Base-by-base conservation (phyloP, 2,113 vertebrate genomes). In the Scytalopus superciliaris region DNA sequence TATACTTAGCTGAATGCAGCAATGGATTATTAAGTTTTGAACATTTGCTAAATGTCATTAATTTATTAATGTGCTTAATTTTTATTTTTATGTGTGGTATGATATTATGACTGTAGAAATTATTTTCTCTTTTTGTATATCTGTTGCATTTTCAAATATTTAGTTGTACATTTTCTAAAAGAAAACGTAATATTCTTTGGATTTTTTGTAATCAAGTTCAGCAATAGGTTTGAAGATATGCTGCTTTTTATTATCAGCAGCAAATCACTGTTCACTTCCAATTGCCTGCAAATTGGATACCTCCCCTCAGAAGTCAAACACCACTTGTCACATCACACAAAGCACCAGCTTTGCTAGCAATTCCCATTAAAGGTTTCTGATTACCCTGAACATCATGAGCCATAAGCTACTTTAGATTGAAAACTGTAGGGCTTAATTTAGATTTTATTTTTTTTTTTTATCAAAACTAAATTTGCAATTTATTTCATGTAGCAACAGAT, bases 111-210 rank as follows among this genome's bases (percentile, higher is more conserved):
- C 7, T 75, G 40, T 11, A 77, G 37, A 76, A 73, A 77, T 73
- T 64, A 83, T 73, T 94, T 92, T 76, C 40, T 42, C 18, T 42
- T 86, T 86, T 70, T 77, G 24, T 39, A 68, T 57, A 66, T 37
- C 59, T 94, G 72, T 86, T 93, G 31, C 8, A 28, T 77, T 95
- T 92, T 72, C 57, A 96, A 59, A 60, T 85, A 79, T 44, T 90
- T 84, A 6, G 64, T 75, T 75, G 23, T 33, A 35, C 7, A 1
- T 85, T 84, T 92, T 75, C 66, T 75, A 39, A 82, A 89, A 90
- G 33, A 57, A 95, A 89, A 84, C 23, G 57, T 57, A 49, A 10
- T 93, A 47, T 69, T 90, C 6, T 89, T 90, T 86, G 25, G 10
- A 49, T n/a, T 35, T 86, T 92, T 62, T 74, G 24, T 84, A 62